Conservation (phyloP, 2,113 vertebrate species). For the Sardina pilchardus region DNA sequence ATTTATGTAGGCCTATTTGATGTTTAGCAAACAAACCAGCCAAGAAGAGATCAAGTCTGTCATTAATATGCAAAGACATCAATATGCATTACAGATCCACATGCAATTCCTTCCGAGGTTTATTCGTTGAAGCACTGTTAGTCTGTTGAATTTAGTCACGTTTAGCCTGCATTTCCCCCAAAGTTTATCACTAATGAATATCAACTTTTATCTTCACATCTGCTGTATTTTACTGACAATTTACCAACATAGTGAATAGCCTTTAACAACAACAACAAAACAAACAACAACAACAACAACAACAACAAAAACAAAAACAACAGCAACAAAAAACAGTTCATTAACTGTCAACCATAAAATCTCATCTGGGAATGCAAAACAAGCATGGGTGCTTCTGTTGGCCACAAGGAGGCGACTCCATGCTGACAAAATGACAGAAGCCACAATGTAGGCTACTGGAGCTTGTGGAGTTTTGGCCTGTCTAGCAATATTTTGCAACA, state of each 20-base stretch:
- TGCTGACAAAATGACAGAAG: not conserved
- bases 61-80: not conserved
- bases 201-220: not conserved
- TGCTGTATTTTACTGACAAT: not conserved
- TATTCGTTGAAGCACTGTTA: not conserved
- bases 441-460: not conserved
- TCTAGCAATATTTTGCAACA: not conserved
- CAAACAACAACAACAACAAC: no score
- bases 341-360: no score
- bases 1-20: not conserved
- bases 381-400: not conserved
- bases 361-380: not conserved
- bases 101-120: no score
- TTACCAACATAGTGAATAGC: not conserved
- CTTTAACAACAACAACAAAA: not conserved
- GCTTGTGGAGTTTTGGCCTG: not conserved
- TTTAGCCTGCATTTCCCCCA: not conserved
- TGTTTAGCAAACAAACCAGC: not conserved
- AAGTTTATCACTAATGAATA: not conserved
- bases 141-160: not conserved
- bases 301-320: no score
- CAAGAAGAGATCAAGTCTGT: not conserved
- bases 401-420: not conserved
- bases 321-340: not conserved
- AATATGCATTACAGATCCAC: not conserved